These are phyloP conservation scores for Trachythela sp. DNA, from an alignment of 64 coral and sea anemone genomes.

Conservation along the genomic window DNA sequence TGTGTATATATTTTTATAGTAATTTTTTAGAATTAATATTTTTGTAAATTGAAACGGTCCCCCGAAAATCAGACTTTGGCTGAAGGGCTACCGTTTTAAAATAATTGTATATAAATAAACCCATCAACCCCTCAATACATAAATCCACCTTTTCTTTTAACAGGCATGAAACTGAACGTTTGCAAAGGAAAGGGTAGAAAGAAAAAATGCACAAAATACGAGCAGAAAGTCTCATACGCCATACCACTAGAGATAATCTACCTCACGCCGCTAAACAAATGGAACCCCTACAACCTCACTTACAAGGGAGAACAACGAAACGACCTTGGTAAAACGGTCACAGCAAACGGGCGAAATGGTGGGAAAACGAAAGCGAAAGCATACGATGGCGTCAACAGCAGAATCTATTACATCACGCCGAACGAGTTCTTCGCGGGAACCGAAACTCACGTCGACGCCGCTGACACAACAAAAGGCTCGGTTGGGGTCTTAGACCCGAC, in stretches of 20 bases:
- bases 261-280: conserved; percentile 57
- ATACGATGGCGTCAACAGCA: conserved; percentile 73
- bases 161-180: conserved; percentile 41
- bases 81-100: too few relatives aligned
- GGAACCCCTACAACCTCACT: conserved; percentile 63
- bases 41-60: too few relatives aligned
- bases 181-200: conserved; percentile 16
- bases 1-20: too few relatives aligned
- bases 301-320: conserved; percentile 50
- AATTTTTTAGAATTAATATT: too few relatives aligned
- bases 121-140: too few relatives aligned
- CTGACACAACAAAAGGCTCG: conserved; percentile 67
- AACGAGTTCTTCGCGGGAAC: conserved; percentile 62
- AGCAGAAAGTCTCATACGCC: conserved; percentile 57
- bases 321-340: conserved; percentile 32
- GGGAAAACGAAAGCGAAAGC: conserved; percentile 51
- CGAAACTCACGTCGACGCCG: conserved; percentile 59
- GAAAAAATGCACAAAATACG: conserved; percentile 21
- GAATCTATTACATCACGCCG: conserved; percentile 67
- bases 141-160: not conserved
- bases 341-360: conserved; percentile 60
- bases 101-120: too few relatives aligned
- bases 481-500: conserved; percentile 69
- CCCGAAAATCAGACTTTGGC: too few relatives aligned
- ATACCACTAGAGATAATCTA: conserved; percentile 77